Conservation (phyloP, 1,140 invertebrate species). For the Hyles vespertilio region DNA sequence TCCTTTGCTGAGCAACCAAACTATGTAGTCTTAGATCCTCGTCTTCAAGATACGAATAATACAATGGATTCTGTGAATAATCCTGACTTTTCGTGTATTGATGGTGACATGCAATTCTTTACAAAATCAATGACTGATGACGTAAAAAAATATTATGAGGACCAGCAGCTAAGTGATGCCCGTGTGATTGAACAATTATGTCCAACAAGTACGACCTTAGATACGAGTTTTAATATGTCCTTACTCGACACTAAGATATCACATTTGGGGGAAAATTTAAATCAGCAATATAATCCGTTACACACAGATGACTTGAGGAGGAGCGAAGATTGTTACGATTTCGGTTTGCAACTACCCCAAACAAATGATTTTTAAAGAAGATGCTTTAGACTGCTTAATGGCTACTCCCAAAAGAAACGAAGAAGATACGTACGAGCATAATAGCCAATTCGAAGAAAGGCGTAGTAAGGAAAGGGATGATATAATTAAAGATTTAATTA, state of each 20-base stretch:
- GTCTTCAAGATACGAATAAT: slow-evolving; percentile 40
- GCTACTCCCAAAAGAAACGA: slow-evolving; percentile 47
- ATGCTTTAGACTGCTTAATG: slow-evolving; percentile 58
- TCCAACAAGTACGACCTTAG: slow-evolving; percentile 52
- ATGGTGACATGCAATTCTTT: slow-evolving; percentile 67
- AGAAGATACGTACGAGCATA: slow-evolving; percentile 29
- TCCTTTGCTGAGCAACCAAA: slow-evolving; percentile 58
- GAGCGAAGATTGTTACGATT: slow-evolving; percentile 58
- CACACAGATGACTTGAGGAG: slow-evolving; percentile 46
- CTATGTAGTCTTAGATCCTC: slow-evolving; percentile 51
- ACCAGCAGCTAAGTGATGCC: slow-evolving; percentile 50
- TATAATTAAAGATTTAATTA: slow-evolving; percentile 66
- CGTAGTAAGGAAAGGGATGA: slow-evolving; percentile 48
- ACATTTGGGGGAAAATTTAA: slow-evolving; percentile 44
- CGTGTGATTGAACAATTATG: slow-evolving; percentile 55
- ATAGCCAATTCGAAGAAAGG: slow-evolving; percentile 35
- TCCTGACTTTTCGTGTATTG: slow-evolving; percentile 63
- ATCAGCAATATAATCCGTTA: slow-evolving; percentile 43
- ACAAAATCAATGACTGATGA: slow-evolving; percentile 69
- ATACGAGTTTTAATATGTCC: slow-evolving; percentile 61
- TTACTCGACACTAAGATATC: slow-evolving; percentile 54
- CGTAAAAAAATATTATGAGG: slow-evolving; percentile 67
- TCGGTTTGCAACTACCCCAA: slow-evolving; percentile 51
- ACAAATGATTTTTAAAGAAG: slow-evolving; percentile 55
- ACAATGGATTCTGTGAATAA: slow-evolving; percentile 45